Evolutionary conservation across 2,888 invertebrate genomes (phyloP).

Genomic region (Zygothrica quintamaculata): DNA sequence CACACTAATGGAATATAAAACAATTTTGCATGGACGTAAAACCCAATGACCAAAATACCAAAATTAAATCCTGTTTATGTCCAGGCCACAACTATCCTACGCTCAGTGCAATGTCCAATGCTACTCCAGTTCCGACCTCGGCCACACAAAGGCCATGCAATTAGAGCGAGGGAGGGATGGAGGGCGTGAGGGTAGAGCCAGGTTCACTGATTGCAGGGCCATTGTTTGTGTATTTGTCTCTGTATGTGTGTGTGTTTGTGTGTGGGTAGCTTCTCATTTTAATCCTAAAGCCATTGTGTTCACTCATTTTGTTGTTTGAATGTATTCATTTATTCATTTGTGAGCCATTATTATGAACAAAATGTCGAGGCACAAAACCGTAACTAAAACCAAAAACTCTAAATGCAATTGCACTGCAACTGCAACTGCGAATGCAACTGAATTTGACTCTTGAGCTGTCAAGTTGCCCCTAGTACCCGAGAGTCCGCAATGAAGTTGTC

Average conservation of each 20-base stretch:
- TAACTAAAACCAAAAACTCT: constrained; percentile 39
- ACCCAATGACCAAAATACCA: constrained; percentile 15
- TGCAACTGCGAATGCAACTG: constrained; percentile 12
- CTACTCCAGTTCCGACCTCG: constrained; percentile 6
- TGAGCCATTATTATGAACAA: constrained; percentile 45
- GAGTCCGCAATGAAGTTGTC: constrained; percentile 69
- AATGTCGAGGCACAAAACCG: constrained; percentile 16
- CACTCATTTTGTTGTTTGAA: constrained; percentile 57
- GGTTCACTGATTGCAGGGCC: constrained; percentile 54
- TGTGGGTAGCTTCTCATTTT: constrained; percentile 59
- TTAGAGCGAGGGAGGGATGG: constrained; percentile 37
- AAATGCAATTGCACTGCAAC: not conserved
- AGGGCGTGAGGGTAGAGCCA: constrained; percentile 12
- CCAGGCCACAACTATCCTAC: constrained; percentile 41
- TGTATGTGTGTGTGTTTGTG: constrained; percentile 28
- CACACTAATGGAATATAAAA: constrained; percentile 33
- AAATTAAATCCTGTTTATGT: constrained; percentile 48
- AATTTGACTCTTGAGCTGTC: constrained; percentile 45
- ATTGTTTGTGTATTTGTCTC: constrained; percentile 53
- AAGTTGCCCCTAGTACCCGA: constrained; percentile 31
- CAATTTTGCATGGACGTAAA: constrained; percentile 35
- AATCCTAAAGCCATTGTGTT: constrained; percentile 66
- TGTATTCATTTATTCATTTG: constrained; percentile 50
- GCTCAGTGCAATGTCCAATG: constrained; percentile 12
- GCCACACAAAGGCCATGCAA: constrained; percentile 58